These are phyloP conservation scores for Salmo trutta DNA, from an alignment of 2,797 vertebrate genomes.

Conservation along the genomic window DNA sequence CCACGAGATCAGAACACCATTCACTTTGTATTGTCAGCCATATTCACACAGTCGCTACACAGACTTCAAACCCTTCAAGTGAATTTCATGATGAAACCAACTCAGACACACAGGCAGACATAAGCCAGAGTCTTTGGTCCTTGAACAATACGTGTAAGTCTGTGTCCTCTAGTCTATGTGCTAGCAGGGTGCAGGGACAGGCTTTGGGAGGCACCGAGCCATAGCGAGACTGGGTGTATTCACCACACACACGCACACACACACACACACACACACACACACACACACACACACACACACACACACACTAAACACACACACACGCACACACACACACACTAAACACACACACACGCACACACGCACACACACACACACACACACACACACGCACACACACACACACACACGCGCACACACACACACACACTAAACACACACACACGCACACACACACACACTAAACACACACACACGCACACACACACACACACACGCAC, in stretches of 20 bases:
- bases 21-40: slow-evolving; percentile 51
- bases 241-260: slow-evolving; percentile 41
- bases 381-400: slow-evolving; percentile 61
- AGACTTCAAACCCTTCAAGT: slow-evolving; percentile 46
- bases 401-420: too few species aligned
- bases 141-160: slow-evolving; percentile 15
- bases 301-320: too few species aligned
- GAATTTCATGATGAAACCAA: slow-evolving; percentile 45
- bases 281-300: slow-evolving; percentile 2
- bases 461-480: slow-evolving; percentile 53
- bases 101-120: slow-evolving; percentile 31
- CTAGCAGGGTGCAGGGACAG: slow-evolving; percentile 31
- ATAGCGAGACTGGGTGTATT: slow-evolving; percentile 54
- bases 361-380: slow-evolving; percentile 62
- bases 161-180: neutral
- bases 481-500: slow-evolving; percentile 61
- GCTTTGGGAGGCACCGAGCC: slow-evolving; percentile 43
- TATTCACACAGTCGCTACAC: slow-evolving; percentile 44
- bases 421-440: slow-evolving; percentile 52
- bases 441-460: slow-evolving; percentile 62
- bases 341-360: slow-evolving; percentile 61
- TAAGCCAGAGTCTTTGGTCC: slow-evolving; percentile 30
- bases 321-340: too few species aligned
- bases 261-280: neutral
- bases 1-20: slow-evolving; percentile 26